phyloP scores from a whole-genome alignment of 2,888 invertebrate species.

The Drosophila subquinaria region DNA sequence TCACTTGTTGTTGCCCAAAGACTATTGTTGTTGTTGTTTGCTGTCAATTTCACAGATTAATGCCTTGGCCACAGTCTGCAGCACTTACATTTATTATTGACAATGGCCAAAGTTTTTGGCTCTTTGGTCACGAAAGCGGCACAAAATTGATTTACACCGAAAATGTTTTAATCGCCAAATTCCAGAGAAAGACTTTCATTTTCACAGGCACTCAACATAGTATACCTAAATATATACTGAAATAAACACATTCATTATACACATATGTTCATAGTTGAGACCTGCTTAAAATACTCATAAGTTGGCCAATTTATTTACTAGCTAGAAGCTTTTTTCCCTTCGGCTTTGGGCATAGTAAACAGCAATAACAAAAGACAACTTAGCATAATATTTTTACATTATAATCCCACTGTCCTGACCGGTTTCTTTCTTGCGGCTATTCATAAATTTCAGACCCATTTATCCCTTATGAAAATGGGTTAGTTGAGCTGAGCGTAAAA shows the following conservation, averaged over 20 bases:
- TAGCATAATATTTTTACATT: slow-evolving; percentile 35
- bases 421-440: slow-evolving; percentile 26
- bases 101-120: slow-evolving; percentile 73
- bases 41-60: slow-evolving; percentile 81
- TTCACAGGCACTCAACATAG: background rate
- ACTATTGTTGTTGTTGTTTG: slow-evolving; percentile 30
- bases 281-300: slow-evolving; percentile 20
- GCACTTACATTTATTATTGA: slow-evolving; percentile 76
- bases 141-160: slow-evolving; percentile 69
- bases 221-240: background rate
- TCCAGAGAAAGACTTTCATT: slow-evolving; percentile 1
- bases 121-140: slow-evolving; percentile 52
- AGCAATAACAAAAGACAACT: slow-evolving; percentile 18
- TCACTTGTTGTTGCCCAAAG: slow-evolving; percentile 2
- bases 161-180: slow-evolving; percentile 47
- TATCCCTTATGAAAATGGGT: slow-evolving; percentile 25
- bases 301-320: slow-evolving; percentile 47
- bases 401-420: slow-evolving; percentile 23
- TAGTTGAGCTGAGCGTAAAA: slow-evolving; percentile 5
- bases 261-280: slow-evolving; percentile 4
- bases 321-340: slow-evolving; percentile 24
- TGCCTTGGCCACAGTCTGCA: slow-evolving; percentile 51
- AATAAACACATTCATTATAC: background rate
- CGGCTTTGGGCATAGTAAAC: background rate
- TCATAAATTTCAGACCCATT: slow-evolving; percentile 36